Base-by-base conservation (phyloP, 2,888 invertebrate genomes). In the Drosophila vallismaia region DNA sequence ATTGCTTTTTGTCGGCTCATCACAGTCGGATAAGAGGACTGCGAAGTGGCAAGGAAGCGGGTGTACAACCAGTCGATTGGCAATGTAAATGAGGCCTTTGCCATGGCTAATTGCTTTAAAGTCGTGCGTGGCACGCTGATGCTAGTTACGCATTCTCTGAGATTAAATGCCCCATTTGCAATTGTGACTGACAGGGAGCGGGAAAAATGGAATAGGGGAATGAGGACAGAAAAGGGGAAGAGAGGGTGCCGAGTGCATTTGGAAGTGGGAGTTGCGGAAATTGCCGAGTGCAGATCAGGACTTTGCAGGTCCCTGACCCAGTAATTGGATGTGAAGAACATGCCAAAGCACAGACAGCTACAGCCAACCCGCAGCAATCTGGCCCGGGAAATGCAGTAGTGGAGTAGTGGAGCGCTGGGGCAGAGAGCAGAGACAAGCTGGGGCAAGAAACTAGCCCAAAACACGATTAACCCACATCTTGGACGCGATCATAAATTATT, bases 381-480 rank as follows among this genome's bases (percentile, higher is more conserved):
- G 42, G 46, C 52, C 26, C 29, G 26, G 38, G 54, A 7, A 36
- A 19, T 31, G 44, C 44, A 9, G 12, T 4, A 12, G 44, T 48
- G 31, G 44, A 33, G 10, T 19, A 19, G 19, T 19, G 19, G 19
- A 6, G 28, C 28, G 28, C 28, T 28, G 28, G 6, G 28, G 28
- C 28, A 4, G 28, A 28, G 38, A 36, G 49, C 62, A 62, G 48
- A 58, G 49, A 42, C 44, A 40, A 48, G 44, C 36, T 55, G 51
- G 36, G 71, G 74, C 79, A 88, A 80, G 74, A 80, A 88, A 83
- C 88, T 91, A 90, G 90, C 90, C 90, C 86, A 91, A 88, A 90
- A 90, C 91, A 91, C 92, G 91, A 91, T 91, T 91, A 91, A 91
- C 91, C 91, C 91, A 91, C 92, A 91, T 91, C 90, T 90, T 84